Base-by-base conservation (phyloP, 2,797 vertebrate species). In the Meriones psammophilus region DNA sequence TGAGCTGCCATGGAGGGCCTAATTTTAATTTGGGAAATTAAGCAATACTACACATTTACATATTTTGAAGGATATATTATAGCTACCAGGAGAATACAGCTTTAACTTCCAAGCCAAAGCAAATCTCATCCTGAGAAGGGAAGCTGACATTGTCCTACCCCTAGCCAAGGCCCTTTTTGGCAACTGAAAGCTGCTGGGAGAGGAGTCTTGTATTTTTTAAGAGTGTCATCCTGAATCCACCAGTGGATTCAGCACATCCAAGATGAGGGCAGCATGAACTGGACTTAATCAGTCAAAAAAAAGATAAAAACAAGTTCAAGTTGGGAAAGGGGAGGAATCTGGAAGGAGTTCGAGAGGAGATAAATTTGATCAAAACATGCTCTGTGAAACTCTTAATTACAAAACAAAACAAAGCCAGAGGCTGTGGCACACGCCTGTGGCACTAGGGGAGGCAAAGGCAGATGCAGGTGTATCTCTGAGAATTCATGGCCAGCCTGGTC, bases 11-110 rank as follows among this genome's bases (percentile, higher is more conserved):
- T 50, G 50, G 92, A 50, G 50, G 26, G 46, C 18, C 24, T 89
- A 33, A 62, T 90, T 96, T 92, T 60, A 92, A 89, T 8, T 87
- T 8, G 2, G 85, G 94, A 56, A 95, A 86, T 88, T 96, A 92
- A 20, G 18, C 87, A 89, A 84, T 96, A 94, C 69, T 58, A 89
- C 6, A 78, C 0, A 80, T 42, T 87, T 89, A 73, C 50, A 79
- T 71, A 92, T 56, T 95, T 93, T 77, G 87, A 96, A 94, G 36
- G 30, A 20, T 78, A 95, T 91, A 46, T 88, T 64, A 46, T 8
- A 89, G 17, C 7, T 73, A 91, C 58, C 85, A 0, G 22, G 66
- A 93, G 30, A 97, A 92, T 89, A 33, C 92, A 94, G 84, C n/a
- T 87, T 92, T 33, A 69, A 93, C 91, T 94, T 22, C 56, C 50